Evolutionary conservation across 2,888 invertebrate genomes (phyloP), one percentile per base, ranked within the genome.

Genomic region (Aricia artaxerxes): DNA sequence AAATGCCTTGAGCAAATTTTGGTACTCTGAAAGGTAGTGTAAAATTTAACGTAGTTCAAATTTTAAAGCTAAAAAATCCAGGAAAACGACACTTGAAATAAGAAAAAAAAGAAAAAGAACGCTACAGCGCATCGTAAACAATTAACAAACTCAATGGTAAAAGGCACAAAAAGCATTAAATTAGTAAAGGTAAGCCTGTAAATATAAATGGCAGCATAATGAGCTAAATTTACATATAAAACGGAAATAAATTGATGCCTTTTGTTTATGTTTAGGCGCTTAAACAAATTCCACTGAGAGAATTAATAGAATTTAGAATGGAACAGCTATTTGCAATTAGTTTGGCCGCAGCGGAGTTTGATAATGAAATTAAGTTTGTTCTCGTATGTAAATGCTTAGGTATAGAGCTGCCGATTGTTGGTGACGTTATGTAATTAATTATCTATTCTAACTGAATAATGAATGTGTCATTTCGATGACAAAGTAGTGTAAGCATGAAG

Each of bases 181-280:
- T 77, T 64, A 64, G 77, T 77, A 53, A 76, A 76, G 53, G 53
- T 57, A 76, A 76, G 57, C 76, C 53, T 57, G 76, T 53, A 69
- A 79, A 82, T 76, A 80, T 80, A 80, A 82, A 80, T 79, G 77
- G 78, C 79, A 78, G 53, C 77, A 78, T 80, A 84, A 84, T 85
- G 81, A 84, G 82, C 77, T 80, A 80, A 85, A 85, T 87, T 86
- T 84, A 81, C 85, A 86, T 86, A 83, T 83, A 80, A 82, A 82
- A 82, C 81, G 84, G 83, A 84, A 83, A 85, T 82, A 82, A 82
- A 82, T 81, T 81, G 80, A 82, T 80, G 72, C 79, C 78, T 72
- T 79, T 82, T 79, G 78, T 79, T 69, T 57, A 73, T 57, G 75
- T 79, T 75, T 49, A 75, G 49, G 76, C 49, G 49, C 35, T 76